Base-by-base conservation (phyloP, 2,113 vertebrate species). In the Pluvianellus socialis region DNA sequence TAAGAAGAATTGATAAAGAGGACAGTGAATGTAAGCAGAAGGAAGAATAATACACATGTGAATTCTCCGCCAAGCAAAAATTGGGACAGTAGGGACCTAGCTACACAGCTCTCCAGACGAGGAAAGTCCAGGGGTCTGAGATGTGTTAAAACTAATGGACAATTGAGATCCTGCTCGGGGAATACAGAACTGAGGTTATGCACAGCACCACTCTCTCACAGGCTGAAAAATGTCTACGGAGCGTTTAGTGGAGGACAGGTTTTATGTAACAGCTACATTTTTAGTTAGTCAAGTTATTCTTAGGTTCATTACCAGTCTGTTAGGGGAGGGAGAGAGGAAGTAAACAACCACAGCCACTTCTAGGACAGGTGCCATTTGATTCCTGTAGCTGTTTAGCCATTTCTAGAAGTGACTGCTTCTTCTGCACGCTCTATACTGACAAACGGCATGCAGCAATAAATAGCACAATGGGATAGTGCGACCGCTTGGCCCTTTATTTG, bases 351-450 rank as follows among this genome's bases (percentile, higher is more conserved):
- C 15, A 63, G 92, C 59, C 73, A 33, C 74, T 72, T 55, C 71
- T 66, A 62, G 91, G 94, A 92, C 26, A 35, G 89, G 27, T 58
- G 80, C 84, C 94, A 92, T 76, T 79, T 91, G 89, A 96, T 92
- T 95, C 92, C 96, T 93, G 86, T 63, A 55, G 90, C 79, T 94
- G 85, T 70, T 86, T 83, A 6, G 49, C 94, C 93, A 96, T 95
- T 97, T 97, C 95, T 91, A 97, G 91, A 97, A 92, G 85, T 85
- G 94, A 92, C 53, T 81, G 86, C 91, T 81, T 80, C 80, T 90
- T 40, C 83, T 87, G 79, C 81, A 72, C 0, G 5, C 79, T 63
- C 70, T 35, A 12, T 30, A 10, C 62, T 75, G 87, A 79, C 77
- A 85, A 42, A 26, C 8, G 92, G 91, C 89, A 91, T 19, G 94